Base-by-base conservation (phyloP, 2,888 invertebrate species). In the Galeopsomyia nigrocyanea region DNA sequence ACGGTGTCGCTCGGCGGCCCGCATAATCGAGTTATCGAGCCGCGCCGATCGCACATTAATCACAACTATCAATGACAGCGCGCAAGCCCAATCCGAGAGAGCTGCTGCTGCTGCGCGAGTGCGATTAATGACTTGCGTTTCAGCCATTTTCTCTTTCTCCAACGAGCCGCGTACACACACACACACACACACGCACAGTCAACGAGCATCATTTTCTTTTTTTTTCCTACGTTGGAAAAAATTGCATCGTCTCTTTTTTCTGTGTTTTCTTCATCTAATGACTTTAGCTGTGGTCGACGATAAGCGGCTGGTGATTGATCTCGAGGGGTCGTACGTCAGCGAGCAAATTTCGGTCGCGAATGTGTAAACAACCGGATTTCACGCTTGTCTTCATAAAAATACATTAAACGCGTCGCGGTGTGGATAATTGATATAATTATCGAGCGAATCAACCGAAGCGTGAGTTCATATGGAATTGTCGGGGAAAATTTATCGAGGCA, bases 11-110 rank as follows among this genome's bases (percentile, higher is more conserved):
- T 74, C 74, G 78, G 56, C 74, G 75, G 76, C 78, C 78, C 79
- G 80, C 80, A 82, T 84, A 83, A 84, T 83, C 82, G 80, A 83
- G 81, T 82, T 83, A 84, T 82, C 80, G 78, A n/a, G 50, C 51
- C 53, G 61, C 71, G 75, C 73, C 76, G 76, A 76, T 78, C 77
- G 78, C 78, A 72, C 82, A 84, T 84, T 83, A 84, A 84, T 84
- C 84, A 84, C 81, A 82, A 84, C 83, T 84, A 84, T 83, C 84
- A 82, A 83, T 82, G 84, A 83, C 82, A 84, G 81, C 76, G 81
- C 76, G 56, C 78, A 14, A 16, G 56, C 74, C 75, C 55, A 69
- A 77, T 75, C 75, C 77, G 71, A 6, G 75, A 7, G n/a, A n/a
- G n/a, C n/a, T n/a, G n/a, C n/a, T n/a, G n/a, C n/a, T n/a, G 7